Base-by-base conservation (phyloP, 2,888 invertebrate genomes). In the Drosophila emarginata region DNA sequence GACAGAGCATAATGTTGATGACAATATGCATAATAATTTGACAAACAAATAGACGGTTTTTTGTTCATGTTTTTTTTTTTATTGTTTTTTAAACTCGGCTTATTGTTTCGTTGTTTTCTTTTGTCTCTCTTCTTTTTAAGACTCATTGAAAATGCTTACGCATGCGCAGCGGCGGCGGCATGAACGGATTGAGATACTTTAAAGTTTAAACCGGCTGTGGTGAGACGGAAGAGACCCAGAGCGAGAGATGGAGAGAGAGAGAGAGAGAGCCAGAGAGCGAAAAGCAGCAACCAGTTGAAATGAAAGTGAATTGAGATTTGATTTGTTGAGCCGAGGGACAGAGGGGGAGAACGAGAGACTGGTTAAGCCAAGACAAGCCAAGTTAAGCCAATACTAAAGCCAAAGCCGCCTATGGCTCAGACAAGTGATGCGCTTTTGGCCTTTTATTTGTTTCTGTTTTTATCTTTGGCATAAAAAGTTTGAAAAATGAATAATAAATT, bases 281-380 rank as follows among this genome's bases (percentile, higher is more conserved):
- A 28, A 6, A 6, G 5, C 56, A 50, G 26, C 60, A 83, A 75
- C 78, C 74, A 67, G 77, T 85, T 61, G 71, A 76, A 86, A 77
- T 86, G 83, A 83, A 83, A 83, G 88, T 88, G 83, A 88, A 78
- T 82, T 82, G 80, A 77, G 77, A 72, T 72, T 76, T 58, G 56
- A 54, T 62, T 51, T 15, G 7, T 37, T 12, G 58, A 45, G 40
- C 14, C 37, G 37, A 4, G 37, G 37, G 37, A 7, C 37, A n/a
- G 36, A 37, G 21, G 21, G 37, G n/a, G n/a, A 7, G 11, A 45
- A 12, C 18, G 4, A 21, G 45, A 45, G 45, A 45, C 15, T 4
- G 45, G 18, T 45, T 14, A 45, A 45, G 18, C 45, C 45, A 14
- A 18, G 26, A 4, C 45, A 45, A 45, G 18, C 45, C 45, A 21